Conservation (phyloP, 2,797 vertebrate genomes). For the Pachyuromys duprasi region DNA sequence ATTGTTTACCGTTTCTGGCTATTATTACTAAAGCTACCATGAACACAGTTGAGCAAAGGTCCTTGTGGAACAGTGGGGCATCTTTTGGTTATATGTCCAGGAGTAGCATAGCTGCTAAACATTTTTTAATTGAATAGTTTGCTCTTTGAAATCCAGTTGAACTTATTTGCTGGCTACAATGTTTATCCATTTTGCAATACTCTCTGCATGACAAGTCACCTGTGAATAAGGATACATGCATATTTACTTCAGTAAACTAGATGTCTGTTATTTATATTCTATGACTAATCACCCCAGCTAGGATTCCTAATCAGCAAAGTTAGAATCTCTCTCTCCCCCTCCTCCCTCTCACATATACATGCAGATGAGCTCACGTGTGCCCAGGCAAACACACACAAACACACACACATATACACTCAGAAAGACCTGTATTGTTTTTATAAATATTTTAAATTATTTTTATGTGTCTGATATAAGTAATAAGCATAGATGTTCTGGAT, state of each 20-base stretch:
- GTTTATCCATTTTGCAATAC: not conserved
- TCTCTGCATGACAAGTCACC: not conserved
- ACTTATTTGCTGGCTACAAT: not conserved
- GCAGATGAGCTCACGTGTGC: too few species aligned
- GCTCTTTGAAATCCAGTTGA: not conserved
- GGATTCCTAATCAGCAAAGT: not conserved
- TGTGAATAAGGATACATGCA: not conserved
- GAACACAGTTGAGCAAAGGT: too few species aligned
- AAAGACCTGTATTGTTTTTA: not conserved
- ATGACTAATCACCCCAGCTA: not conserved
- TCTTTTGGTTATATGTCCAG: too few species aligned
- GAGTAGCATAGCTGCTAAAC: too few species aligned
- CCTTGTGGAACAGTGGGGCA: too few species aligned
- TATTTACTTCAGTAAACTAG: not conserved
- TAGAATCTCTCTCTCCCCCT: not conserved
- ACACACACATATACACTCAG: not conserved
- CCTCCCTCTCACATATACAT: not conserved
- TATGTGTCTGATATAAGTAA: not conserved
- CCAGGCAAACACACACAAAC: not conserved
- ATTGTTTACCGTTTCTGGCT: too few species aligned
- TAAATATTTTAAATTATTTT: not conserved
- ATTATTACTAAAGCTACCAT: too few species aligned
- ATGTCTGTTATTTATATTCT: not conserved
- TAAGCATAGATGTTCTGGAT: not conserved
- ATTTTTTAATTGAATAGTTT: not conserved